Evolutionary conservation across 2,888 invertebrate species (phyloP).

Genomic region (Aphodius granarius): DNA sequence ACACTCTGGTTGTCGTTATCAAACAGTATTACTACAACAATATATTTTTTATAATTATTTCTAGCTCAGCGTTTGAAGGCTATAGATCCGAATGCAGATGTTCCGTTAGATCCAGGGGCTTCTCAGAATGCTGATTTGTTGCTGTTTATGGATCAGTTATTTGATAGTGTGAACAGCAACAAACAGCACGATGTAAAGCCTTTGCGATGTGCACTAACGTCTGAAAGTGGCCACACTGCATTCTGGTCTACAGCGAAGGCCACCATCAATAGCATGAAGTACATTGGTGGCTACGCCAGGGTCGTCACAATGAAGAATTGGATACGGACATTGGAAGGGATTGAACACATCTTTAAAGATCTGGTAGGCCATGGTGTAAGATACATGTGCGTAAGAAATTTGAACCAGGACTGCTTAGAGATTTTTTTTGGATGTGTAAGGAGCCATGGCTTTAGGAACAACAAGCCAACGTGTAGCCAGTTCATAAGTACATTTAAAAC

Average conservation of each 20-base stretch:
- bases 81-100: not conserved
- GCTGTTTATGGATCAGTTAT: not conserved
- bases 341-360: not conserved
- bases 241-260: not conserved
- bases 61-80: not conserved
- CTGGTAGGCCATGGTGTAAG: not conserved
- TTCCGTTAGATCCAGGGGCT: not conserved
- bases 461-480: not conserved
- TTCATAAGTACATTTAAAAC: not conserved
- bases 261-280: not conserved
- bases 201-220: not conserved
- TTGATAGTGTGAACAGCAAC: slow-evolving; percentile 2
- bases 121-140: not conserved
- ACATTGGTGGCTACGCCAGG: not conserved
- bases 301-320: not conserved
- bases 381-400: not conserved
- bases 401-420: not conserved
- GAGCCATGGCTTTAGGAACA: not conserved
- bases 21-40: too few species aligned
- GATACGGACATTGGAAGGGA: not conserved
- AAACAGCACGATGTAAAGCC: not conserved
- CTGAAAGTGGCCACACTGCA: not conserved
- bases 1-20: too few species aligned
- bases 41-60: too few species aligned
- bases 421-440: not conserved